phyloP scores from a whole-genome alignment of 1,140 invertebrate species.

The Adoxophyes honmai region DNA sequence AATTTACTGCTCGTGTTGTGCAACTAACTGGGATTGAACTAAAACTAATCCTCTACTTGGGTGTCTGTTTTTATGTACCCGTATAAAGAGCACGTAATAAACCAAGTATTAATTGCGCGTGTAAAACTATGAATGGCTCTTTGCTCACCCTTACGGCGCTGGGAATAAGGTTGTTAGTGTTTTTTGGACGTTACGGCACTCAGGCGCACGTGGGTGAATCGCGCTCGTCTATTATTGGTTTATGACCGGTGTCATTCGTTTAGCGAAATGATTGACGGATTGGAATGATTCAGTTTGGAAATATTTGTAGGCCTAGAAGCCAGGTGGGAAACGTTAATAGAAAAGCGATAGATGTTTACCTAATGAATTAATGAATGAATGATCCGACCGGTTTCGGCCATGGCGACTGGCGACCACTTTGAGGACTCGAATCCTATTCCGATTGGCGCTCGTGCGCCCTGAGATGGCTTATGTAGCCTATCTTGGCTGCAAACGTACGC shows the following conservation, averaged over 20 bases:
- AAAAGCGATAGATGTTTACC: background rate
- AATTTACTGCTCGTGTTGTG: conserved; percentile 47
- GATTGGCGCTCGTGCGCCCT: too few species aligned
- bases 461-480: too few species aligned
- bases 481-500: too few species aligned
- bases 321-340: too few species aligned
- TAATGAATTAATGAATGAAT: too few species aligned
- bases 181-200: conserved; percentile 1
- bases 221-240: conserved; percentile 40
- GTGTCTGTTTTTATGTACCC: conserved; percentile 55
- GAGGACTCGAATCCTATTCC: too few species aligned
- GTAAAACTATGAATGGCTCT: conserved; percentile 7
- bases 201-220: conserved; percentile 47
- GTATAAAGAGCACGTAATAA: conserved; percentile 47
- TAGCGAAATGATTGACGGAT: conserved; percentile 44
- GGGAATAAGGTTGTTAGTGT: conserved; percentile 16
- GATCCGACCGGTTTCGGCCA: too few species aligned
- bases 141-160: background rate
- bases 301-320: too few species aligned
- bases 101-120: conserved; percentile 19
- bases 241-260: conserved; percentile 47
- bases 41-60: conserved; percentile 54
- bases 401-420: too few species aligned
- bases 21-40: conserved; percentile 29
- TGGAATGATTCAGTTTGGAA: conserved; percentile 30